Evolutionary conservation across 2,888 invertebrate genomes (phyloP).

Genomic region (Philhelius pedissequus): DNA sequence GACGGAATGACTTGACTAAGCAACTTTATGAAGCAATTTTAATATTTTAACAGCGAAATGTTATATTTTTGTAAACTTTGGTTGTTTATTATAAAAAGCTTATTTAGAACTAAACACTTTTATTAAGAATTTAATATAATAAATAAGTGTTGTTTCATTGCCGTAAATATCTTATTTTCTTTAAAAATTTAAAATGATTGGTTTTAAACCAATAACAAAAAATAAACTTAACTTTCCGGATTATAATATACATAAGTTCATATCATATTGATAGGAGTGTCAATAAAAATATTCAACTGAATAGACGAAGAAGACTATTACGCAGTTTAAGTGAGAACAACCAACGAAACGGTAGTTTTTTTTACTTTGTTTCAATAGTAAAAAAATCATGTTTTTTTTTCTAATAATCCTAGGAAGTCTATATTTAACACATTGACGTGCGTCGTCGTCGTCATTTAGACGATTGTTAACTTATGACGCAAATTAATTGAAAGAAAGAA

Average conservation of each 20-base stretch:
- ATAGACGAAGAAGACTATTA: conserved; percentile 36
- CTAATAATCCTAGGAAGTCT: neutral
- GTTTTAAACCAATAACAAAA: neutral
- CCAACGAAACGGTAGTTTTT: neutral
- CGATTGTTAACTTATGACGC: too few relatives aligned
- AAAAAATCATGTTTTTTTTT: neutral
- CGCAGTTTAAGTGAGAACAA: conserved; percentile 57
- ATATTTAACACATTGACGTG: too few relatives aligned
- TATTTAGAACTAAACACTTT: too few relatives aligned
- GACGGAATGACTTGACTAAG: neutral
- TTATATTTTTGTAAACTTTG: too few relatives aligned
- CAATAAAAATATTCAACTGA: conserved; percentile 22
- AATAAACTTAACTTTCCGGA: neutral
- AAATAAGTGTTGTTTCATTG: too few relatives aligned
- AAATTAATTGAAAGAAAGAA: too few relatives aligned
- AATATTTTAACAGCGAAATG: too few relatives aligned
- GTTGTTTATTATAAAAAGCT: too few relatives aligned
- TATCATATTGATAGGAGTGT: neutral
- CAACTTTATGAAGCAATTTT: too few relatives aligned
- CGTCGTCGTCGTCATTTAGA: too few relatives aligned
- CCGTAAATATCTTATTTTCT: too few relatives aligned
- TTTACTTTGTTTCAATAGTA: neutral
- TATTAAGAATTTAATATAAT: too few relatives aligned
- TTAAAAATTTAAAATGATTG: neutral
- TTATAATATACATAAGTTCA: neutral